A percentile compares a stretch with the other conserved stretches of the same genome.
Evolutionary conservation across 2,797 vertebrate species (phyloP).

Genomic region (Phataginus tricuspis): DNA sequence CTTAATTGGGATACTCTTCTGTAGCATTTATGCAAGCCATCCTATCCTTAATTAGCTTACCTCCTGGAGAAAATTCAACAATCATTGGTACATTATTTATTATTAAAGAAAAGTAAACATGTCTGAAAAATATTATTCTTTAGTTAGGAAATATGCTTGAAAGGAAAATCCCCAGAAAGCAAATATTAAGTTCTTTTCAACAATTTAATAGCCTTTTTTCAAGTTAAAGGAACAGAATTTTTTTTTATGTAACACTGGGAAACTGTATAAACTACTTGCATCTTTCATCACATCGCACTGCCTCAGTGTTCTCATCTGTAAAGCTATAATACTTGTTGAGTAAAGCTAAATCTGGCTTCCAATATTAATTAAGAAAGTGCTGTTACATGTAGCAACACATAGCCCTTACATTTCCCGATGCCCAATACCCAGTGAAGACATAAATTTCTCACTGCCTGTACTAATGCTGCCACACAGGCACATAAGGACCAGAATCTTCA

Average conservation of each 20-base stretch:
- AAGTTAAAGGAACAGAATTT: not conserved
- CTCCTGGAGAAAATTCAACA: not conserved
- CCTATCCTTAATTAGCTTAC: not conserved
- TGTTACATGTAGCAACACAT: constrained; percentile 24
- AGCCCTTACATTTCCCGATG: not conserved
- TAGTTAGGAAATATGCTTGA: constrained; percentile 3
- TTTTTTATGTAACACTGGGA: not conserved
- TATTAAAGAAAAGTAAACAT: constrained; percentile 16
- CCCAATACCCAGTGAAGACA: constrained; percentile 27
- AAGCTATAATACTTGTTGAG: not conserved
- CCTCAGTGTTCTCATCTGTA: constrained; percentile 18
- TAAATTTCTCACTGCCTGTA: constrained; percentile 59
- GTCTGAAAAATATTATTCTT: not conserved
- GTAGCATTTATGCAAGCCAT: not conserved
- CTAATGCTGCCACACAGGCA: constrained; percentile 39
- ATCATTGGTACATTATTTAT: not conserved
- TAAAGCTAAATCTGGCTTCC: constrained; percentile 58
- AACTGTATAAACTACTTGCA: not conserved
- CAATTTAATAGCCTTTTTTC: not conserved
- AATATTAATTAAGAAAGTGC: constrained; percentile 65
- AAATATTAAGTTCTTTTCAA: not conserved
- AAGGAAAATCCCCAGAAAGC: not conserved
- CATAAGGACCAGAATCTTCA: constrained; percentile 58
- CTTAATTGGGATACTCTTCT: not conserved
- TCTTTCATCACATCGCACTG: not conserved